Conservation (phyloP, 2,797 vertebrate genomes). For the Chloroceryle amazona region DNA sequence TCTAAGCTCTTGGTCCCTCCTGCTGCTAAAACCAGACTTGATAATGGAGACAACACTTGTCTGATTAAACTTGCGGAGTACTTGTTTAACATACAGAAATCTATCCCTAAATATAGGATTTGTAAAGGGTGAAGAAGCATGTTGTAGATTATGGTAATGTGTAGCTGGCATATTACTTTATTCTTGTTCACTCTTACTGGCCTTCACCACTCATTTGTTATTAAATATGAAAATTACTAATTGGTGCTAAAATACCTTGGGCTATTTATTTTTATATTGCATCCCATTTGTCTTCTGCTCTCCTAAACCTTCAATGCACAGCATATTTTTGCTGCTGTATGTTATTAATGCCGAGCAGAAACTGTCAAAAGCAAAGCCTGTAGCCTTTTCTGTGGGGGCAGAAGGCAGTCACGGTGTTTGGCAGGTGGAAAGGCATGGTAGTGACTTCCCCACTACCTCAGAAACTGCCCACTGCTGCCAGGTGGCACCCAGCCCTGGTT, state of each 20-base stretch:
- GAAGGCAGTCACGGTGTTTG: neutral
- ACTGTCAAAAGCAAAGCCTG: neutral
- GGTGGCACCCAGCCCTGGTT: neutral
- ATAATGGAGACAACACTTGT: neutral
- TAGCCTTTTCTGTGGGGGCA: neutral
- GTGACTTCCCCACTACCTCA: neutral
- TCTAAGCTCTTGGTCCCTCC: neutral
- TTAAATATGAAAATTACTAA: neutral
- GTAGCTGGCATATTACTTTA: neutral
- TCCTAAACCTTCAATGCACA: neutral
- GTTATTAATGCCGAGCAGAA: neutral
- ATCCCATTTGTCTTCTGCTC: neutral
- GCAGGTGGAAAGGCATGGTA: neutral
- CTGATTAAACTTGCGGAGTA: neutral
- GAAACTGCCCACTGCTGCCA: neutral
- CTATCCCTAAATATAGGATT: neutral
- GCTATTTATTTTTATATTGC: neutral
- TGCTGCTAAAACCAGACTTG: neutral
- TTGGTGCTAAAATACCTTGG: neutral
- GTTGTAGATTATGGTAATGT: neutral
- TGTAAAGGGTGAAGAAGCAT: accelerated
- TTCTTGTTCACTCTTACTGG: neutral
- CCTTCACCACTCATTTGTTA: neutral
- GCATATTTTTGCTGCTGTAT: neutral
- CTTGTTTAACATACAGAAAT: neutral